Evolutionary conservation across 1,140 invertebrate species (phyloP).

Genomic region (Apis cerana): DNA sequence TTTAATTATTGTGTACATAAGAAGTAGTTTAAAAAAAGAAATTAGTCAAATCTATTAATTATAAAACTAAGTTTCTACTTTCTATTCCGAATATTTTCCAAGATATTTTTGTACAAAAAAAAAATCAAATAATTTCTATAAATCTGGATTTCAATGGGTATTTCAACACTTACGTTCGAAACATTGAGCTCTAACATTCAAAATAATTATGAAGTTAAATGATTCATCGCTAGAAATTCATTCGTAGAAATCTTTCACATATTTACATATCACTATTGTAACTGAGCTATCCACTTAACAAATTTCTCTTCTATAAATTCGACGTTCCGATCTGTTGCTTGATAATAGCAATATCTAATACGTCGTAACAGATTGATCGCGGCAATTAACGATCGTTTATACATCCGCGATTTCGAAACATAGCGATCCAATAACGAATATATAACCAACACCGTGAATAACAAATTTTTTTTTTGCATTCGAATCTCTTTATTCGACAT

Average conservation of each 20-base stretch:
- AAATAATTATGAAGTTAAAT: not conserved
- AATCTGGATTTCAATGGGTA: not conserved
- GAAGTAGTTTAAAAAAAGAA: not conserved
- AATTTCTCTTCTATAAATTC: slow-evolving; percentile 7
- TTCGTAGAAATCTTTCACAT: not conserved
- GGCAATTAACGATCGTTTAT: not conserved
- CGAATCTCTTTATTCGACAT: no score
- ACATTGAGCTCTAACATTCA: not conserved
- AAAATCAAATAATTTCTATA: not conserved
- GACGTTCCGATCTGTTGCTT: not conserved
- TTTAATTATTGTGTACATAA: not conserved
- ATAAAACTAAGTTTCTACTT: not conserved
- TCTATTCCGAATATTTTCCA: not conserved
- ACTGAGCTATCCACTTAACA: not conserved
- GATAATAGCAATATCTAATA: not conserved
- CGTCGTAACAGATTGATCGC: not conserved
- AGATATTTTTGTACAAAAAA: not conserved
- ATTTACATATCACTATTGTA: not conserved
- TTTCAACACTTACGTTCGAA: not conserved
- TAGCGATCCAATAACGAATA: not conserved
- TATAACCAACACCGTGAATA: not conserved
- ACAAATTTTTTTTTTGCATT: no score
- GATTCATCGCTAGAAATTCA: not conserved
- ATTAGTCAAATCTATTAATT: not conserved
- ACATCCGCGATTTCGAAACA: not conserved